Evolutionary conservation across 2,797 vertebrate species (phyloP).

Genomic region (Staurois parvus): DNA sequence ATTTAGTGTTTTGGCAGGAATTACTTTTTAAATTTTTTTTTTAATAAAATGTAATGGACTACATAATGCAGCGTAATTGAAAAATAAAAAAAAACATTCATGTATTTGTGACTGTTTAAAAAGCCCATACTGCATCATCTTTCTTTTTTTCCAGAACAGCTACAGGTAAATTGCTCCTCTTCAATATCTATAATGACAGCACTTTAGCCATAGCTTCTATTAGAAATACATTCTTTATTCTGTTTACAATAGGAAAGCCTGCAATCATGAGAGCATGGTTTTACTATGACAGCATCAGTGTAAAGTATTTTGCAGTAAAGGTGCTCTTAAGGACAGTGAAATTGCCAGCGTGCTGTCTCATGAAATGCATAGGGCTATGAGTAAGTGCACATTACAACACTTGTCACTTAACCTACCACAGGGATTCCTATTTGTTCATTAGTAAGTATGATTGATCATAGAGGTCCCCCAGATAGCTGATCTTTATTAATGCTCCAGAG

Average conservation of each 20-base stretch:
- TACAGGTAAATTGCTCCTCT: conserved; percentile 5
- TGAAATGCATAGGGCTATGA: conserved; percentile 22
- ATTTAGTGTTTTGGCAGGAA: too few relatives aligned
- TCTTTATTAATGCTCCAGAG: conserved; percentile 36
- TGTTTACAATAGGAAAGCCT: conserved; percentile 2
- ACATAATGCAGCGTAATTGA: neutral
- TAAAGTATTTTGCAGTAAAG: conserved; percentile 37
- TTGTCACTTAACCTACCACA: neutral
- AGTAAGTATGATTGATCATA: conserved; percentile 41
- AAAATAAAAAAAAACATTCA: neutral
- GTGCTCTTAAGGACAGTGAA: conserved; percentile 6
- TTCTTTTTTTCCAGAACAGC: neutral
- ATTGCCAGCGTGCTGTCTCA: conserved; percentile 18
- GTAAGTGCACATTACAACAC: conserved; percentile 30
- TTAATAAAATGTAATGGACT: neutral
- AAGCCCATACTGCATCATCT: neutral
- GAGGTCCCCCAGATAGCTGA: neutral
- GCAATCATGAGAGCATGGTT: neutral
- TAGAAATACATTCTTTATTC: conserved; percentile 3
- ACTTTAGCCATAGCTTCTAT: conserved; percentile 15
- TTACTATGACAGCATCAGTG: conserved; percentile 15
- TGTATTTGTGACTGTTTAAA: conserved; percentile 1
- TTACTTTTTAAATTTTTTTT: too few relatives aligned
- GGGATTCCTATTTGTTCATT: conserved; percentile 28
- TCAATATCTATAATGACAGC: conserved; percentile 6